A percentile compares a stretch with the other conserved stretches of the same genome.
Evolutionary conservation across 1,140 invertebrate species (phyloP).

Genomic region (Neodiprion virginianus): DNA sequence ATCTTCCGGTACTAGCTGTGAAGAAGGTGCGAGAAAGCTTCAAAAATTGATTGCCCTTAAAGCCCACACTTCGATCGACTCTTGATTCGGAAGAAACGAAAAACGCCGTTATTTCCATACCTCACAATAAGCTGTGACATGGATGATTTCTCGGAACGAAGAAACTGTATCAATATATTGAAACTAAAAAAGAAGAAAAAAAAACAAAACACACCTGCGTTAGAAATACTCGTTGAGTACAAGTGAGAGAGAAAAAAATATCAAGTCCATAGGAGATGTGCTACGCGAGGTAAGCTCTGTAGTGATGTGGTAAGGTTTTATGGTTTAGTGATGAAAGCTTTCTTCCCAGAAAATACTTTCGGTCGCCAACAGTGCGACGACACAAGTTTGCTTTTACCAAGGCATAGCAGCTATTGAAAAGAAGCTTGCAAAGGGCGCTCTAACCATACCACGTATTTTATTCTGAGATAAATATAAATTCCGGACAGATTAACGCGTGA

Average conservation of each 20-base stretch:
- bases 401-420: neutral
- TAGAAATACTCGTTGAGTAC: too few species aligned
- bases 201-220: too few species aligned
- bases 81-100: neutral
- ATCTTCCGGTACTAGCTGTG: too few species aligned
- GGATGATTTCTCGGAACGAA: neutral
- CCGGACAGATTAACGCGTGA: too few species aligned
- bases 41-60: neutral
- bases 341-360: conserved; percentile 2
- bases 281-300: too few species aligned
- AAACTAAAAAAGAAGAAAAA: too few species aligned
- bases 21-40: neutral
- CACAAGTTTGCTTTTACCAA: conserved; percentile 1
- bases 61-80: neutral
- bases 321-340: neutral
- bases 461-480: too few species aligned
- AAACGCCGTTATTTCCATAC: neutral
- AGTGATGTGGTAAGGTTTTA: neutral
- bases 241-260: too few species aligned
- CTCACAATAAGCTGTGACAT: neutral
- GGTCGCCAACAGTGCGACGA: neutral
- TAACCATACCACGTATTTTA: too few species aligned
- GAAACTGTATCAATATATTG: too few species aligned
- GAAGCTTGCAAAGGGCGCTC: neutral
- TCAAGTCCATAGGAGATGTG: too few species aligned